Evolutionary conservation across 2,797 vertebrate species (phyloP).

Genomic region (Muscicapa striata): DNA sequence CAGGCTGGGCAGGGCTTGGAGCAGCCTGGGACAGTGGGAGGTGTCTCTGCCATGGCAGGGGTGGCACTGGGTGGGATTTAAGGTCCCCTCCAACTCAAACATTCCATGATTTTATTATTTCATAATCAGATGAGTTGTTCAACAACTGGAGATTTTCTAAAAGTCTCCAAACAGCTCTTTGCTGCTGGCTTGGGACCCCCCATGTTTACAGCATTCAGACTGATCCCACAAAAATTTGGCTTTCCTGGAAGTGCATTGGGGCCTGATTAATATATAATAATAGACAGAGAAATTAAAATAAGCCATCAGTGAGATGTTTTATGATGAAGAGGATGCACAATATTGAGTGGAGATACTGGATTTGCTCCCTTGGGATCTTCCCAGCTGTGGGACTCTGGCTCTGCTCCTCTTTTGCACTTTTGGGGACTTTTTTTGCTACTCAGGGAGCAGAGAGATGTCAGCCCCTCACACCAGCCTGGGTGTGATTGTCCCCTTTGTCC

Average conservation of each 20-base stretch:
- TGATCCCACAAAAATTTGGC: rapidly evolving
- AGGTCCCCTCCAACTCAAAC: not conserved
- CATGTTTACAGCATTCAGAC: not conserved
- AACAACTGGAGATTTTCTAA: not conserved
- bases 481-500: not conserved
- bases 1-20: not conserved
- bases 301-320: rapidly evolving
- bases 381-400: not conserved
- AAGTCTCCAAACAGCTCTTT: not conserved
- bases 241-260: not conserved
- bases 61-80: rapidly evolving
- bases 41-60: not conserved
- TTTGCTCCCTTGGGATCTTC: not conserved
- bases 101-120: not conserved
- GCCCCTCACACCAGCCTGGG: not conserved
- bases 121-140: not conserved
- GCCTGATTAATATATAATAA: not conserved
- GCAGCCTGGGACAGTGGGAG: not conserved
- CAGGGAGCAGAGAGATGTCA: not conserved
- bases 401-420: not conserved
- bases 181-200: not conserved
- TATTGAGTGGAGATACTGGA: not conserved
- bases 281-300: not conserved
- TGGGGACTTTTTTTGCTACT: not conserved
- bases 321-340: not conserved